Percentiles rank a stretch among this genome's conserved stretches.
phyloP scores from a whole-genome alignment of 35 echinoderm and acorn worm species.

The Lytechinus pictus region DNA sequence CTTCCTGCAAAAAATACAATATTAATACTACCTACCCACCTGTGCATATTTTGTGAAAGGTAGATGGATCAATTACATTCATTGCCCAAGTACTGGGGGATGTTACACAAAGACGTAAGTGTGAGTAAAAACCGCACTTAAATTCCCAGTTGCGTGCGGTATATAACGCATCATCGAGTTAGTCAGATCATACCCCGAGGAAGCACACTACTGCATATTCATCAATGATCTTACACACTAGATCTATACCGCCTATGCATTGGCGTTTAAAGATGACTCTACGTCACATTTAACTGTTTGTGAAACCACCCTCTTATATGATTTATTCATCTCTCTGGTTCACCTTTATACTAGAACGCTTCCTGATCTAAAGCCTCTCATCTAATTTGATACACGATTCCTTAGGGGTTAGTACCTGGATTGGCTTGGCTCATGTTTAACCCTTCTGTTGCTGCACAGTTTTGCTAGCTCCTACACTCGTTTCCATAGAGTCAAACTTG shows the following conservation, averaged over 20 bases:
- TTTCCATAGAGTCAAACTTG: too few species aligned
- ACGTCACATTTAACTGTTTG: too few species aligned
- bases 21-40: neutral
- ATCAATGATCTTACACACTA: too few species aligned
- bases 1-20: neutral
- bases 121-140: too few species aligned
- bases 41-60: neutral
- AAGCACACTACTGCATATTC: too few species aligned
- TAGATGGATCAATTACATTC: neutral
- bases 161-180: too few species aligned
- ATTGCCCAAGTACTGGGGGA: neutral
- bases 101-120: too few species aligned
- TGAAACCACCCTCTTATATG: neutral
- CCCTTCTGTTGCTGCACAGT: neutral
- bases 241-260: too few species aligned
- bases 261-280: too few species aligned
- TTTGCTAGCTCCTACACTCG: too few species aligned
- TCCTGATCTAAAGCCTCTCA: neutral
- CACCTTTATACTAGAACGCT: neutral
- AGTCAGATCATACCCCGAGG: too few species aligned
- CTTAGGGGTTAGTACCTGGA: neutral
- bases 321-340: neutral
- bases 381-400: neutral
- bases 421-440: neutral
- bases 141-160: too few species aligned